Evolutionary conservation across 2,797 vertebrate genomes (phyloP).

Genomic region (Eulemur coronatus): DNA sequence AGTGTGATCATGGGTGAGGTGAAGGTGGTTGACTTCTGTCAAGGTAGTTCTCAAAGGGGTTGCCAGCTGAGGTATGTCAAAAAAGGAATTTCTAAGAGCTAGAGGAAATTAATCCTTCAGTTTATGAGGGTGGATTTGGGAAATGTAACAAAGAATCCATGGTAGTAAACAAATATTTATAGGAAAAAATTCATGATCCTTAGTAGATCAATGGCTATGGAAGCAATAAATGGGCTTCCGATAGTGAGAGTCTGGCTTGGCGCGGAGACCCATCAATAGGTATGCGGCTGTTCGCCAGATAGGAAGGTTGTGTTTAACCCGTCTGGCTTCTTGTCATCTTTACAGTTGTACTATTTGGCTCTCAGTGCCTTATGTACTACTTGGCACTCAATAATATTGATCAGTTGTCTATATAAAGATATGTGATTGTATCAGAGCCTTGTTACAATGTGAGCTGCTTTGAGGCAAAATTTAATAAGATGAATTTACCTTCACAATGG

Average conservation of each 20-base stretch:
- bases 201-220: background rate
- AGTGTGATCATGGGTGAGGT: background rate
- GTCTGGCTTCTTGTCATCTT: background rate
- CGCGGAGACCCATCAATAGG: background rate
- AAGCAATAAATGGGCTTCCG: background rate
- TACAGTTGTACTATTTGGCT: background rate
- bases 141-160: background rate
- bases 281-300: background rate
- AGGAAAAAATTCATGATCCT: background rate
- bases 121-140: background rate
- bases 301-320: background rate
- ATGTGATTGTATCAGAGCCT: background rate
- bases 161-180: background rate
- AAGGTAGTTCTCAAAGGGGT: background rate
- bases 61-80: background rate
- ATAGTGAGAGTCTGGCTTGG: background rate
- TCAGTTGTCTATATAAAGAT: background rate
- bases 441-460: background rate
- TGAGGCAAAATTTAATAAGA: conserved; percentile 7
- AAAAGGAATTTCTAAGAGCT: background rate
- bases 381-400: background rate
- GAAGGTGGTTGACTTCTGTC: background rate
- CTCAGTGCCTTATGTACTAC: background rate
- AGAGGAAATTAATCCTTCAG: background rate
- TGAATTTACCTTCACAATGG: background rate